Evolutionary conservation across 2,888 invertebrate genomes (phyloP).

Genomic region (Luperina testacea): DNA sequence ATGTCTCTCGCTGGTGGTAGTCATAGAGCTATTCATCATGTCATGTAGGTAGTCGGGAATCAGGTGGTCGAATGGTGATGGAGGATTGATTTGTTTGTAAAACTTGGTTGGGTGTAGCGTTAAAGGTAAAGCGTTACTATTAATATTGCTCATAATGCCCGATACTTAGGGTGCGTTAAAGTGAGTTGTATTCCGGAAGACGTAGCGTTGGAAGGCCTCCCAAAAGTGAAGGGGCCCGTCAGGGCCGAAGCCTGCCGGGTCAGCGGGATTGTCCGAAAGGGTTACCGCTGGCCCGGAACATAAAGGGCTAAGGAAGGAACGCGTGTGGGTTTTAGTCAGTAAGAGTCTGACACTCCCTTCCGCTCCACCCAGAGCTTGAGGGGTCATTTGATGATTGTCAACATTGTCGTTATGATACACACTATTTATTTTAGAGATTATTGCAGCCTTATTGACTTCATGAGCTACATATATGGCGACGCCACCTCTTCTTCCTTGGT

Average conservation of each 20-base stretch:
- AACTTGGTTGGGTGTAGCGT: background rate
- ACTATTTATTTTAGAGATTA: background rate
- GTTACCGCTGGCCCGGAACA: no score
- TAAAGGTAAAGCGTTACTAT: background rate
- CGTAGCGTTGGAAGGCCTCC: no score
- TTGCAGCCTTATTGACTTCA: background rate
- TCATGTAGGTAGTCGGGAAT: conserved; percentile 1
- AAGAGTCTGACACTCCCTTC: no score
- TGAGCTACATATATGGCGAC: background rate
- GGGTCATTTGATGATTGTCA: background rate
- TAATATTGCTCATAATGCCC: background rate
- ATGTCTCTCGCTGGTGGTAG: conserved; percentile 19
- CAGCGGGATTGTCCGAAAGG: no score
- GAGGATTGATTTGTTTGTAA: conserved; percentile 25
- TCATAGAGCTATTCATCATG: conserved; percentile 29
- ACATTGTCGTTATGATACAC: background rate
- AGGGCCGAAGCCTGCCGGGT: no score
- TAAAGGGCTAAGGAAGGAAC: no score
- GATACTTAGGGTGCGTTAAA: background rate
- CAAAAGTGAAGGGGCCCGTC: no score
- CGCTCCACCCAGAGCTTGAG: no score
- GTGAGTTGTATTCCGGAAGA: no score
- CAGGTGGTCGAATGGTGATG: conserved; percentile 26
- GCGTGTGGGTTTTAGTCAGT: no score
- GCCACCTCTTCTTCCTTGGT: background rate